A percentile compares a stretch with the other conserved stretches of the same genome.
Evolutionary conservation across 2,888 invertebrate genomes (phyloP).

Genomic region (Lasioglossum oenotherae): DNA sequence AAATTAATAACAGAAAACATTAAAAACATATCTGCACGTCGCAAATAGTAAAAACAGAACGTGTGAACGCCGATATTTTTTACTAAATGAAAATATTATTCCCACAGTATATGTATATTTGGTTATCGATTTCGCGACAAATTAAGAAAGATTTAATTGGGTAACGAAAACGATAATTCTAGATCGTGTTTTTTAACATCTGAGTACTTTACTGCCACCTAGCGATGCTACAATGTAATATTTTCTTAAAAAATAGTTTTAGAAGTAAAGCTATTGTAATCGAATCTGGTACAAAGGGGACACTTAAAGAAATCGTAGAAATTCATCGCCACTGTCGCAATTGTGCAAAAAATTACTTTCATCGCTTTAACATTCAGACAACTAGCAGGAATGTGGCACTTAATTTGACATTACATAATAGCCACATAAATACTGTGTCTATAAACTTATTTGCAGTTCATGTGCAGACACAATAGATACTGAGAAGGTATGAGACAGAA

Average conservation of each 20-base stretch:
- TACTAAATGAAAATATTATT: slow-evolving; percentile 15
- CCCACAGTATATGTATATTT: slow-evolving; percentile 8
- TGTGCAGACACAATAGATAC: slow-evolving; percentile 55
- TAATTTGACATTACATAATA: slow-evolving; percentile 42
- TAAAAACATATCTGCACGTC: slow-evolving; percentile 33
- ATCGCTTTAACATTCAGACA: slow-evolving; percentile 48
- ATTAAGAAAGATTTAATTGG: slow-evolving; percentile 31
- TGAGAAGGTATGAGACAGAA: slow-evolving; percentile 52
- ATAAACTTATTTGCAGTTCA: slow-evolving; percentile 51
- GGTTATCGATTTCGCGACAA: slow-evolving; percentile 21
- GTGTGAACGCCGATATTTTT: background rate
- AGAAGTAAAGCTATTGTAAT: slow-evolving; percentile 41
- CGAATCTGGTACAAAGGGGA: slow-evolving; percentile 47
- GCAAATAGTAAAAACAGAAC: slow-evolving; percentile 24
- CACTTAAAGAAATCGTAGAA: slow-evolving; percentile 51
- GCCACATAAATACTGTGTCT: slow-evolving; percentile 54
- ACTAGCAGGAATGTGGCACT: slow-evolving; percentile 59
- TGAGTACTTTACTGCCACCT: slow-evolving; percentile 66
- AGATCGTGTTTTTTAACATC: slow-evolving; percentile 42
- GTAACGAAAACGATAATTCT: slow-evolving; percentile 24
- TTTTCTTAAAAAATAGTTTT: slow-evolving; percentile 34
- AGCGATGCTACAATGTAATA: slow-evolving; percentile 48
- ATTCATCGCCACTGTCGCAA: slow-evolving; percentile 39
- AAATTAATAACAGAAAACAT: slow-evolving; percentile 55
- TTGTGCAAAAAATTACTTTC: slow-evolving; percentile 60